Percentiles rank a stretch among this genome's conserved stretches.
These are phyloP conservation scores for Diarsia mendica DNA, from an alignment of 2,888 invertebrate species.

Conservation along the genomic window DNA sequence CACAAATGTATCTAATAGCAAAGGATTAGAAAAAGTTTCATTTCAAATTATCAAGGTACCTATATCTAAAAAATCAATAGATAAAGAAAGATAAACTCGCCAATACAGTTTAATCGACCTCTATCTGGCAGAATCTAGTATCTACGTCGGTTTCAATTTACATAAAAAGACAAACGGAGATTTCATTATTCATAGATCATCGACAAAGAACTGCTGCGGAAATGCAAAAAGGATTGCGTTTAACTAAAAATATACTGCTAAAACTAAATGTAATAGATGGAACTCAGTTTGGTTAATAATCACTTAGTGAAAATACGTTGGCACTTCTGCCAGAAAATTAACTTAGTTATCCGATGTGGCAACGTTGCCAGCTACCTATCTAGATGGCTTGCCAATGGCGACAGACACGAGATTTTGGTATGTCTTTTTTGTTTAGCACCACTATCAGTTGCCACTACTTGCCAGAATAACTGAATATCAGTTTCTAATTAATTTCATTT, in stretches of 20 bases:
- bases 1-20: neutral
- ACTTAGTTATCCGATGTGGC: slow-evolving; percentile 63
- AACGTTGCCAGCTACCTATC: slow-evolving; percentile 54
- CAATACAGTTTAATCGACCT: neutral
- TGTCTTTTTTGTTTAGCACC: slow-evolving; percentile 32
- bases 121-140: slow-evolving; percentile 1
- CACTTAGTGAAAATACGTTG: slow-evolving; percentile 61
- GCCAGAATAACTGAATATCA: neutral
- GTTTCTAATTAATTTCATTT: neutral
- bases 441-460: neutral
- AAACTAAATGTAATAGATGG: slow-evolving; percentile 30
- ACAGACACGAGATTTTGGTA: slow-evolving; percentile 30
- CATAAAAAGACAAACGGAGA: neutral
- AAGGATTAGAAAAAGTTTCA: neutral
- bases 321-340: slow-evolving; percentile 62
- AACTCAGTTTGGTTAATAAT: slow-evolving; percentile 48
- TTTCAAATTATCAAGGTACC: neutral
- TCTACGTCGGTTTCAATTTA: slow-evolving; percentile 14
- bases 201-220: neutral
- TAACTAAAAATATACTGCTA: slow-evolving; percentile 6
- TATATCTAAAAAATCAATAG: slow-evolving; percentile 10
- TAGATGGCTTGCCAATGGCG: slow-evolving; percentile 46
- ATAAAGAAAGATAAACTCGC: neutral
- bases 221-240: neutral
- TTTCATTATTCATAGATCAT: slow-evolving; percentile 18